A percentile compares a stretch with the other conserved stretches of the same genome.
These are phyloP conservation scores for Gallinago nigripennis DNA, from an alignment of 2,797 vertebrate genomes.

Conservation along the genomic window DNA sequence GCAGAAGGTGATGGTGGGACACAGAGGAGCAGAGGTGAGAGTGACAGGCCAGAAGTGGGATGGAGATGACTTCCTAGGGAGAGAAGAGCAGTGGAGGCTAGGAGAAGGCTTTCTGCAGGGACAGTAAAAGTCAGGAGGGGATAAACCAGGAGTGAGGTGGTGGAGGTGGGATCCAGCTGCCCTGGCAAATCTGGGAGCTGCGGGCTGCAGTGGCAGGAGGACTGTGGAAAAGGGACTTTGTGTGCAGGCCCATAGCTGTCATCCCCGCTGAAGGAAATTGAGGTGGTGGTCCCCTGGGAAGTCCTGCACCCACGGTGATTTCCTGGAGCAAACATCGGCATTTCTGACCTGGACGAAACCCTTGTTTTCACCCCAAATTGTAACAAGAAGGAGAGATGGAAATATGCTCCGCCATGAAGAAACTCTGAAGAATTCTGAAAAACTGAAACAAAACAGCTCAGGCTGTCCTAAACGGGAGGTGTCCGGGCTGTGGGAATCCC, in stretches of 20 bases:
- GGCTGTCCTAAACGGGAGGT: fast-evolving
- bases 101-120: neutral
- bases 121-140: neutral
- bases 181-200: neutral
- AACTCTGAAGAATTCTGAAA: neutral
- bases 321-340: fast-evolving
- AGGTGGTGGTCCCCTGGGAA: neutral
- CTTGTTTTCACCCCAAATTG: neutral
- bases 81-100: neutral
- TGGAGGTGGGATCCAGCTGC: neutral
- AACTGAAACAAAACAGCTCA: fast-evolving
- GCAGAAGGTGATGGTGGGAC: neutral
- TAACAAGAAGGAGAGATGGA: neutral
- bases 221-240: neutral
- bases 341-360: neutral
- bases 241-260: fast-evolving
- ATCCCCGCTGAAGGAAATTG: neutral
- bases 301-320: neutral
- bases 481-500: neutral
- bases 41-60: neutral
- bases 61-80: neutral
- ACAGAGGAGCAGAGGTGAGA: neutral
- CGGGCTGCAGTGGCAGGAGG: neutral
- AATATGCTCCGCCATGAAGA: neutral
- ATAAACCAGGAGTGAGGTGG: neutral